Conservation (phyloP, 2,113 vertebrate species). For the Pterocles burchelli region DNA sequence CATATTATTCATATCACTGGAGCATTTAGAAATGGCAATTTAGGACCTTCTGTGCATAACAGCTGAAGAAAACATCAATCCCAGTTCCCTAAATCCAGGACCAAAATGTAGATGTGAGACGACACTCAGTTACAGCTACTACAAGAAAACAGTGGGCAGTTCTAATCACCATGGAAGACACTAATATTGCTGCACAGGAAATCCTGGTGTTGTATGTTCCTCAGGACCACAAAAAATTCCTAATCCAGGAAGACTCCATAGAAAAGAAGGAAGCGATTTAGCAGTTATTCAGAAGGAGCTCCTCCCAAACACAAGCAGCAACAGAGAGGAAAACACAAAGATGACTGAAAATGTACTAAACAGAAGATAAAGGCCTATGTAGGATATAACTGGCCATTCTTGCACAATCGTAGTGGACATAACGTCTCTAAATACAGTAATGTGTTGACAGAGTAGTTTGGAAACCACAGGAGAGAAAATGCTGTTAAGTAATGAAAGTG, state of each 20-base stretch:
- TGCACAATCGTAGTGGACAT: too few species aligned
- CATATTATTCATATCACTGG: neutral
- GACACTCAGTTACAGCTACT: neutral
- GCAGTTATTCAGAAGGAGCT: neutral
- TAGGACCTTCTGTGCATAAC: neutral
- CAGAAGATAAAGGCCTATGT: neutral
- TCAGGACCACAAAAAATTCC: neutral
- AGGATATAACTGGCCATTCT: neutral
- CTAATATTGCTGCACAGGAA: neutral
- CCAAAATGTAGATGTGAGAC: neutral
- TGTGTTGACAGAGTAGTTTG: neutral
- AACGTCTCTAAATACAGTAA: neutral
- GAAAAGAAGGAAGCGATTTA: neutral
- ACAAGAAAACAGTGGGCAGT: neutral
- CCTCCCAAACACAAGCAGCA: neutral
- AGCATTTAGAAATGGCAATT: neutral
- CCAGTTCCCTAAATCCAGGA: neutral
- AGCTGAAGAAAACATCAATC: neutral
- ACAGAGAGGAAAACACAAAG: neutral
- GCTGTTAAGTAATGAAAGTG: neutral
- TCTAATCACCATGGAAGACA: neutral
- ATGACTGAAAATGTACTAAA: neutral
- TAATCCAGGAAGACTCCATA: neutral
- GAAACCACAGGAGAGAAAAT: neutral
- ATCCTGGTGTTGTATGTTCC: neutral